Evolutionary conservation across 2,888 invertebrate genomes (phyloP).

Genomic region (Epsilonema sp.): DNA sequence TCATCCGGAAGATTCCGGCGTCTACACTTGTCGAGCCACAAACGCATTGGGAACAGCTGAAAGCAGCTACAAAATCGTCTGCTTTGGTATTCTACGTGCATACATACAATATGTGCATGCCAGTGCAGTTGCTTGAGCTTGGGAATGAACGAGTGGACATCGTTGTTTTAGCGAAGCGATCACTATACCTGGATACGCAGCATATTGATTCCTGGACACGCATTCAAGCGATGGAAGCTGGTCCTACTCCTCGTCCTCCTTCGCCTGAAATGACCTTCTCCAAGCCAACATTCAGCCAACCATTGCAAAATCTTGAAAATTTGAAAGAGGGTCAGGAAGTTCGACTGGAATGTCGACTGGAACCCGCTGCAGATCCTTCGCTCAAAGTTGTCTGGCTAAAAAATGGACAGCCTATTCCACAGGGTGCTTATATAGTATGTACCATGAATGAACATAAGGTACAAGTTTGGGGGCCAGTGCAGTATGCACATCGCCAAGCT

Average conservation of each 20-base stretch:
- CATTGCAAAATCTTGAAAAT: conserved; percentile 30
- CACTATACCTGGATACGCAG: conserved; percentile 50
- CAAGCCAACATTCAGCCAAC: conserved; percentile 23
- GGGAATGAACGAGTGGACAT: no score
- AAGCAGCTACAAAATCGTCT: conserved; percentile 58
- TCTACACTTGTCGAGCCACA: conserved; percentile 31
- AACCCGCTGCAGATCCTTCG: conserved; percentile 81
- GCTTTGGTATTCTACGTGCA: conserved; percentile 9
- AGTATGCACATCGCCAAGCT: no score
- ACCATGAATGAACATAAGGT: no score
- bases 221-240: conserved; percentile 65
- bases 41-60: conserved; percentile 46
- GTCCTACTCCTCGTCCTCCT: conserved; percentile 12
- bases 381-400: conserved; percentile 83
- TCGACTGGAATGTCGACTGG: conserved; percentile 54
- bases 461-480: background rate
- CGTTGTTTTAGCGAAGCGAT: conserved; percentile 14
- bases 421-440: conserved; percentile 10
- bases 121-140: no score
- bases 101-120: no score
- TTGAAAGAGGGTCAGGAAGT: conserved; percentile 21
- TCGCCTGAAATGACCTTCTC: conserved; percentile 24
- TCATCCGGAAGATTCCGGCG: conserved; percentile 56
- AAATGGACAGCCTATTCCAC: conserved; percentile 51
- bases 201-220: conserved; percentile 79